A percentile compares a stretch with the other conserved stretches of the same genome.
Conservation (phyloP, 2,888 invertebrate genomes). For the Andrena minutula region DNA sequence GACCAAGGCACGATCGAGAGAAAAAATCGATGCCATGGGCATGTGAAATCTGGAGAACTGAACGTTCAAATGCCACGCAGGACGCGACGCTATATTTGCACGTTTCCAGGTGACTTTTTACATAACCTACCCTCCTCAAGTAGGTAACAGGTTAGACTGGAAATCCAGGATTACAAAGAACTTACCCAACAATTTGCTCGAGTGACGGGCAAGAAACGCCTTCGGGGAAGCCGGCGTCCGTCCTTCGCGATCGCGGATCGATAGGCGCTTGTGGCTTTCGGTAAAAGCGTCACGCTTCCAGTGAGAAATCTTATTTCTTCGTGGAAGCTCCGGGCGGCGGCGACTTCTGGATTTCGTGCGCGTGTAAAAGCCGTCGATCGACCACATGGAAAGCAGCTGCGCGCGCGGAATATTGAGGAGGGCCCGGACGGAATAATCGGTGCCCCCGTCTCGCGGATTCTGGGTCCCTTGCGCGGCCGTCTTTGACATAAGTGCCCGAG, state of each 20-base stretch:
- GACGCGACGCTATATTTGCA: too few relatives aligned
- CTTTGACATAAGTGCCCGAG: constrained; percentile 56
- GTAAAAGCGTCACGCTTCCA: constrained; percentile 65
- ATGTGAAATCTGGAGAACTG: too few relatives aligned
- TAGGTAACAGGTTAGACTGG: too few relatives aligned
- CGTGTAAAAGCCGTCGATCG: constrained; percentile 60
- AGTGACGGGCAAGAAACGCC: too few relatives aligned
- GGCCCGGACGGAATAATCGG: constrained; percentile 57
- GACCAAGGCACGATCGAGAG: too few relatives aligned
- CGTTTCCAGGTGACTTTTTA: too few relatives aligned
- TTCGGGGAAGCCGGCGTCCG: neutral
- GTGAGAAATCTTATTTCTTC: constrained; percentile 53
- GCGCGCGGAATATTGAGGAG: constrained; percentile 66
- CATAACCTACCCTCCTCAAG: too few relatives aligned
- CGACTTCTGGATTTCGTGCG: constrained; percentile 68
- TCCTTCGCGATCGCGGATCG: constrained; percentile 33
- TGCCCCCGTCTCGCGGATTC: constrained; percentile 58
- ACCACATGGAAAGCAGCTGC: constrained; percentile 51
- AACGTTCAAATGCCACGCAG: too few relatives aligned
- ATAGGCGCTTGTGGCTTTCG: constrained; percentile 41
- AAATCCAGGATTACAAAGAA: neutral
- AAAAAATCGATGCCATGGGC: too few relatives aligned
- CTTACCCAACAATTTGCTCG: neutral
- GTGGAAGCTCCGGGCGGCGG: constrained; percentile 50
- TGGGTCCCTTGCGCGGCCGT: constrained; percentile 51